Percentiles rank a stretch among this genome's conserved stretches.
These are phyloP conservation scores for Zaprionus nigranus DNA, from an alignment of 1,140 invertebrate species.

Conservation along the genomic window DNA sequence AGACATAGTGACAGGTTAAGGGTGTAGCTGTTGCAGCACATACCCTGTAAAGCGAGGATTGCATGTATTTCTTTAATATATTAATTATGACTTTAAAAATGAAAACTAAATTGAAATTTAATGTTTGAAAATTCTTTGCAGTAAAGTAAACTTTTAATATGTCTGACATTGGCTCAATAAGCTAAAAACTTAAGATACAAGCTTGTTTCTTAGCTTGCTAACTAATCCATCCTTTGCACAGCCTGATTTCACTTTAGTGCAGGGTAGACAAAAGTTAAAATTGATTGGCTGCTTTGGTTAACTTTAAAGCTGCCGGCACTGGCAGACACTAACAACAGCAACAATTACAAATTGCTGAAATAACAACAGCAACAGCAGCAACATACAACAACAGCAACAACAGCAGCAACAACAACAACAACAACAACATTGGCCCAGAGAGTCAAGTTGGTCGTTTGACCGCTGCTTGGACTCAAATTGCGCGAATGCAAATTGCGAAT, in stretches of 20 bases:
- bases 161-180: too few relatives aligned
- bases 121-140: too few relatives aligned
- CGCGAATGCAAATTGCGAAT: conserved; percentile 78
- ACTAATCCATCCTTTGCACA: background rate
- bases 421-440: conserved; percentile 29
- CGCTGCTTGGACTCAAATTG: conserved; percentile 64
- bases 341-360: conserved; percentile 17
- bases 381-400: conserved; percentile 19
- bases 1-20: too few relatives aligned
- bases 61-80: too few relatives aligned
- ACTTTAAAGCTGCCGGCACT: conserved; percentile 45
- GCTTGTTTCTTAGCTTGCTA: background rate
- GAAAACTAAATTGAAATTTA: too few relatives aligned
- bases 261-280: conserved; percentile 22
- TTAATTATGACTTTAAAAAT: too few relatives aligned
- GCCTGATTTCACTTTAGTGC: conserved; percentile 1
- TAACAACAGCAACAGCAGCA: conserved; percentile 9
- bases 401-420: conserved; percentile 24
- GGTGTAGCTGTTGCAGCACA: background rate
- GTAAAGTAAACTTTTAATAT: too few relatives aligned
- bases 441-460: conserved; percentile 47
- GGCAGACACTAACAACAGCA: conserved; percentile 9
- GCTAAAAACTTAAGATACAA: background rate
- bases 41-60: background rate
- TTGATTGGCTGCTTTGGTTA: conserved; percentile 41